These are phyloP conservation scores for Lampris incognitus DNA, from an alignment of 2,113 vertebrate genomes.

Conservation along the genomic window DNA sequence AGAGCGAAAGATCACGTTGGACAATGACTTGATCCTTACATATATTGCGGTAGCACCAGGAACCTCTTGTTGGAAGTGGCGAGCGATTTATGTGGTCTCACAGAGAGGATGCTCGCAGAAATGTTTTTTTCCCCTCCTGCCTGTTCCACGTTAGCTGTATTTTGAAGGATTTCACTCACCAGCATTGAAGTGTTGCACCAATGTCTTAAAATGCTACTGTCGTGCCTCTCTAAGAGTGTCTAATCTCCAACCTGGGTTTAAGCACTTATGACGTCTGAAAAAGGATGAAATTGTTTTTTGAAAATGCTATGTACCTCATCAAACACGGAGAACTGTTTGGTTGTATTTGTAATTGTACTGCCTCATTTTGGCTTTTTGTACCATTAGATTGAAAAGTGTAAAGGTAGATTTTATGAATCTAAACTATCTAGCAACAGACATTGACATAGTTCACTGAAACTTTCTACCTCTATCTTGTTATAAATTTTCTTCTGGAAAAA, in stretches of 20 bases:
- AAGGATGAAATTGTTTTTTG: conserved; percentile 51
- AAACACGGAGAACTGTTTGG: conserved; percentile 52
- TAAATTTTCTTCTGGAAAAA: conserved; percentile 57
- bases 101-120: conserved; percentile 30
- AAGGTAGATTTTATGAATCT: conserved; percentile 71
- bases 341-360: conserved; percentile 63
- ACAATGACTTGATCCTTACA: too few species aligned
- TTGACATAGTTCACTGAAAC: conserved; percentile 66
- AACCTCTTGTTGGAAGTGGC: conserved; percentile 3
- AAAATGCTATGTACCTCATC: conserved; percentile 53
- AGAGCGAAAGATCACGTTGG: too few species aligned
- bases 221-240: conserved; percentile 73
- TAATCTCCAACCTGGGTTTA: conserved; percentile 66
- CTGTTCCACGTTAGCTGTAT: conserved; percentile 48
- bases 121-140: conserved; percentile 29
- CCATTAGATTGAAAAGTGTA: conserved; percentile 73
- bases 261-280: conserved; percentile 74
- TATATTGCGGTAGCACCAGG: background rate
- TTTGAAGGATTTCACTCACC: conserved; percentile 39
- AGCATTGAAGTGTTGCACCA: conserved; percentile 59
- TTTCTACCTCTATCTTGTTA: conserved; percentile 75
- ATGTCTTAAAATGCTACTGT: conserved; percentile 78
- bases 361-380: conserved; percentile 68
- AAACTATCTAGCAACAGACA: conserved; percentile 67
- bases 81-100: conserved; percentile 15